Evolutionary conservation across 2,113 vertebrate genomes (phyloP).

Genomic region (Gambusia holbrooki): DNA sequence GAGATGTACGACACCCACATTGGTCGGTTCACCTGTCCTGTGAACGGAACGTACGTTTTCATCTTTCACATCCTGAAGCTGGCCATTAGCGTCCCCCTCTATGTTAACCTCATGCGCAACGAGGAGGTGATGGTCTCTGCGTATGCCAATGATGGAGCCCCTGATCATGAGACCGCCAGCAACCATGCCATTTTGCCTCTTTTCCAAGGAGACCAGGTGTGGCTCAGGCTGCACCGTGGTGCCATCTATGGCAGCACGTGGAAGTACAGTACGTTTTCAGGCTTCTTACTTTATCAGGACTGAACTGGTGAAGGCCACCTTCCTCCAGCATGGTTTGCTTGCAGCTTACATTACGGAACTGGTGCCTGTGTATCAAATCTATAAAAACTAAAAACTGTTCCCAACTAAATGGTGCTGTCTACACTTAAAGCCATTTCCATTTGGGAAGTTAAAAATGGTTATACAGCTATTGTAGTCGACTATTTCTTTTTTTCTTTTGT

Average conservation of each 20-base stretch:
- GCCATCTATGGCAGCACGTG: constrained; percentile 98
- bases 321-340: constrained; percentile 7
- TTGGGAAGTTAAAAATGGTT: too few species aligned
- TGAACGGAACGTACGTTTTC: constrained; percentile 94
- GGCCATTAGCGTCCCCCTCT: constrained; percentile 94
- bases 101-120: constrained; percentile 97
- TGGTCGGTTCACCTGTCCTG: constrained; percentile 92
- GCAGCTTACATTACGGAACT: constrained; percentile 33
- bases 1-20: constrained; percentile 91
- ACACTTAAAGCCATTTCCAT: too few species aligned
- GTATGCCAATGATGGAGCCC: constrained; percentile 96
- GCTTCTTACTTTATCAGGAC: constrained; percentile 97
- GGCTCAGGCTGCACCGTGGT: constrained; percentile 93
- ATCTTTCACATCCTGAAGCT: constrained; percentile 98
- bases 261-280: constrained; percentile 99
- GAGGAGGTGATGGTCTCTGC: constrained; percentile 96
- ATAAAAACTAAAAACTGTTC: too few species aligned
- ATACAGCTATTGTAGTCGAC: too few species aligned
- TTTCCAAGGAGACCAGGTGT: constrained; percentile 94
- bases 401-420: too few species aligned
- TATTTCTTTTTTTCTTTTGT: not conserved
- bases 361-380: too few species aligned
- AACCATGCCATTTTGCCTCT: constrained; percentile 95
- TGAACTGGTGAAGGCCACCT: constrained; percentile 68
- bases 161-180: constrained; percentile 96